Evolutionary conservation across 2,888 invertebrate species (phyloP), one percentile per base, ranked within the genome.

Genomic region (Lasioglossum vierecki): DNA sequence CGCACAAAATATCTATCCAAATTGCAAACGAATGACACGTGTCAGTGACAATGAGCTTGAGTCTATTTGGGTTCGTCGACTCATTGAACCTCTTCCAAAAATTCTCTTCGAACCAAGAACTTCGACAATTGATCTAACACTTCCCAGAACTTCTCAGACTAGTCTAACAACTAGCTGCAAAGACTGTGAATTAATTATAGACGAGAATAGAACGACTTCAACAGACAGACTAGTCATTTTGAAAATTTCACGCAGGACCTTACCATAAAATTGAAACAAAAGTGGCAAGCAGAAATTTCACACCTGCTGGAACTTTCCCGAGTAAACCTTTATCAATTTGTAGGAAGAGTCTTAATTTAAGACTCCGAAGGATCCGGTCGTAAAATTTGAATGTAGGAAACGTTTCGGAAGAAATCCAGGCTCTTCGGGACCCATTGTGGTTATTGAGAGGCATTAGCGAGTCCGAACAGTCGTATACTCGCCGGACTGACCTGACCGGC

Each of bases 391-490:
- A 57, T 57, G 22, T 11, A n/a, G 11, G 4, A n/a, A 57, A n/a
- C 57, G 11, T 11, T n/a, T 4, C 57, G 0, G 0, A n/a, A 11
- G 22, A n/a, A 57, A 57, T 30, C 30, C 30, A 30, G 30, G 63
- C 15, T 30, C 30, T 63, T 30, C 30, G 5, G 63, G 30, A 30
- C 15, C 6, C 8, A 30, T 63, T 63, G 63, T 63, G 63, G 63
- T 63, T 63, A 75, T 74, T 81, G 70, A 53, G 53, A 49, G 70
- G 75, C 60, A 63, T 88, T 79, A 83, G 46, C 26, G n/a, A 57
- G 70, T 46, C 26, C 11, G 44, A 30, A 49, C 70, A 80, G 70
- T 73, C n/a, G 78, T 71, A 46, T 84, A 77, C 87, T 70, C 72
- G 72, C 79, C 70, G 66, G 73, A 76, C 26, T 46, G 82, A 73